A percentile compares a stretch with the other conserved stretches of the same genome.
Conservation (phyloP, 2,113 vertebrate genomes). For the Brachyistius frenatus region DNA sequence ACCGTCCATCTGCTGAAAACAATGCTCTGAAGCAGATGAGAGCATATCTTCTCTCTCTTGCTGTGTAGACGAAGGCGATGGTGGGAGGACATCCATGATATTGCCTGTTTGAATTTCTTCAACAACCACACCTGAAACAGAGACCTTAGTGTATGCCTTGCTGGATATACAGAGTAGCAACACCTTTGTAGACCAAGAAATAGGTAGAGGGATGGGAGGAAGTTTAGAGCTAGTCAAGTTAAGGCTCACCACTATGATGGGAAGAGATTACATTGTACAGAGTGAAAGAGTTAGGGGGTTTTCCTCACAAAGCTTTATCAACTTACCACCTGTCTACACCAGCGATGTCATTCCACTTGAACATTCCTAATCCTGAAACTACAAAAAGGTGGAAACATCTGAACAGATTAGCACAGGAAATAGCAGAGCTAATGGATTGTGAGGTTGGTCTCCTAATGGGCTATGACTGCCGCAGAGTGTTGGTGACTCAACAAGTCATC, state of each 20-base stretch:
- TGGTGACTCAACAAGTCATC: conserved; percentile 23
- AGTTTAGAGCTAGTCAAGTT: background rate
- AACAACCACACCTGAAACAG: background rate
- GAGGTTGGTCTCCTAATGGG: conserved; percentile 39
- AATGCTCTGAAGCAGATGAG: background rate
- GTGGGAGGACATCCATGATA: conserved; percentile 24
- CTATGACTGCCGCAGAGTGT: conserved; percentile 36
- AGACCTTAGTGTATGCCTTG: conserved; percentile 3
- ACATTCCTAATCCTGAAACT: conserved; percentile 12
- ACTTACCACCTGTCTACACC: conserved; percentile 12
- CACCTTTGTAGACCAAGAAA: conserved; percentile 8
- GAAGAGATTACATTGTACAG: conserved; percentile 8
- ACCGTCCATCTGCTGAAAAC: background rate
- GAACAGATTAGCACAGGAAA: conserved; percentile 12
- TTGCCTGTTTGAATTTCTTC: background rate
- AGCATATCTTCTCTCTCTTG: conserved; percentile 10
- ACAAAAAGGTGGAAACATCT: conserved; percentile 31
- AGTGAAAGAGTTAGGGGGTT: conserved; percentile 1
- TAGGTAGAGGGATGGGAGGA: background rate
- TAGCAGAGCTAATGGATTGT: conserved; percentile 26
- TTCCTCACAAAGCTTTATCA: conserved; percentile 3
- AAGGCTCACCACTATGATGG: conserved; percentile 18
- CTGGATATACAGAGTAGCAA: conserved; percentile 4
- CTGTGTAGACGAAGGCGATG: background rate
- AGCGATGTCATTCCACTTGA: conserved; percentile 21